A percentile compares a stretch with the other conserved stretches of the same genome.
Evolutionary conservation across 2,797 vertebrate species (phyloP).

Genomic region (Parauchenoglanis punctatus): DNA sequence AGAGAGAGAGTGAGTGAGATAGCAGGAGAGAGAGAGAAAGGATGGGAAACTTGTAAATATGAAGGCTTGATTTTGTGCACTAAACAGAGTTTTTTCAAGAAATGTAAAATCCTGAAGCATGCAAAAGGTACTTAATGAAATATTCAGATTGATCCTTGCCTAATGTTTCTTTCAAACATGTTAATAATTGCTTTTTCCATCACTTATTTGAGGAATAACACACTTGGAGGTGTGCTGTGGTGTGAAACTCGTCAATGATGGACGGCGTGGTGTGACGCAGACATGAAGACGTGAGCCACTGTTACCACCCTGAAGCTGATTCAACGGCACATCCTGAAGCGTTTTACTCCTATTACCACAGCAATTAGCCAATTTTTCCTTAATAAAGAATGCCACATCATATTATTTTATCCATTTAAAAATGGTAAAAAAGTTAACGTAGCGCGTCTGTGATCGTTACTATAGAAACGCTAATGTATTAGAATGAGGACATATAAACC

Average conservation of each 20-base stretch:
- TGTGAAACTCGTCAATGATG: background rate
- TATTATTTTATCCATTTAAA: background rate
- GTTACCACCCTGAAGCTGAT: background rate
- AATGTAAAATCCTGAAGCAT: background rate
- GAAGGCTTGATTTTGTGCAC: background rate
- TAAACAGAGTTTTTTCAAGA: background rate
- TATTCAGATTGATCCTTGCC: background rate
- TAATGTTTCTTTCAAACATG: background rate
- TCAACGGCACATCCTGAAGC: background rate
- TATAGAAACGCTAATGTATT: background rate
- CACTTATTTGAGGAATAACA: background rate
- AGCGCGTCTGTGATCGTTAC: background rate
- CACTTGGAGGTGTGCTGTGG: background rate
- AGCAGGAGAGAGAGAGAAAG: constrained; percentile 2
- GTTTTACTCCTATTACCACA: background rate
- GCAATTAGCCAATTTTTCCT: background rate
- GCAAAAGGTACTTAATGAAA: background rate
- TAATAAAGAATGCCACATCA: background rate
- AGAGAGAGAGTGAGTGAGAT: background rate
- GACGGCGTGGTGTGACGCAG: background rate
- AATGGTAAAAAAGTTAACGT: background rate
- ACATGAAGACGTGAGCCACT: background rate
- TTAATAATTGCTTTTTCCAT: background rate
- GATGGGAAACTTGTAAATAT: background rate
- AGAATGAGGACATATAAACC: background rate